Evolutionary conservation across 2,888 invertebrate genomes (phyloP), one percentile per base, ranked within the genome.

Genomic region (Cistogaster globosa): DNA sequence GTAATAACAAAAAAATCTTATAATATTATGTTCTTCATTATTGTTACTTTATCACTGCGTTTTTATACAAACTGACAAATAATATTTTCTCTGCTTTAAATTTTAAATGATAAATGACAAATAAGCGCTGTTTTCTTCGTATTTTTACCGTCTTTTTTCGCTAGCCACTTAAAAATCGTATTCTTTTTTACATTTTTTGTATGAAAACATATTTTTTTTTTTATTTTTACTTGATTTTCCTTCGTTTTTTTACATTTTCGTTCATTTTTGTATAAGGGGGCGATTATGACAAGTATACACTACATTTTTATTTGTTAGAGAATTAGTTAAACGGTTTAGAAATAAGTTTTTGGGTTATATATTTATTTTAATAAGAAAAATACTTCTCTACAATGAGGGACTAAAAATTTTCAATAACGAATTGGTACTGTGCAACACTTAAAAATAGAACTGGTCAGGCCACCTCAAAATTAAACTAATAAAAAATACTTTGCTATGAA

Each of bases 101-200:
- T 79, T 65, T 53, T 42, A 79, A 75, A 79, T 84, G 84, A 84
- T 84, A 81, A 84, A 81, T 84, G 67, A 68, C 77, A 48, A 80
- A 72, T 80, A 84, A 77, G 67, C 81, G 80, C 75, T 72, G 82
- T 65, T 74, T 53, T 71, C 42, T 55, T 55, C n/a, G 69, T 68
- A 84, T 72, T 51, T 65, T 12, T 9, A 38, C n/a, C n/a, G 36
- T 12, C 4, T 45, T 14, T 38, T 42, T 60, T 14, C 55, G 62
- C 55, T 78, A 55, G 63, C 62, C 78, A 71, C 69, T 78, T 69
- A 36, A 55, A 78, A 69, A 55, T 32, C 45, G 62, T 55, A 80
- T 45, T 68, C 55, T 32, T 81, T 75, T 55, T 20, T 45, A 14
- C 9, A 45, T 45, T 45, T 12, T 12, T 45, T 45, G 12, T 72